phyloP scores from a whole-genome alignment of 2,797 vertebrate species.

The Chaenodraco wilsoni region DNA sequence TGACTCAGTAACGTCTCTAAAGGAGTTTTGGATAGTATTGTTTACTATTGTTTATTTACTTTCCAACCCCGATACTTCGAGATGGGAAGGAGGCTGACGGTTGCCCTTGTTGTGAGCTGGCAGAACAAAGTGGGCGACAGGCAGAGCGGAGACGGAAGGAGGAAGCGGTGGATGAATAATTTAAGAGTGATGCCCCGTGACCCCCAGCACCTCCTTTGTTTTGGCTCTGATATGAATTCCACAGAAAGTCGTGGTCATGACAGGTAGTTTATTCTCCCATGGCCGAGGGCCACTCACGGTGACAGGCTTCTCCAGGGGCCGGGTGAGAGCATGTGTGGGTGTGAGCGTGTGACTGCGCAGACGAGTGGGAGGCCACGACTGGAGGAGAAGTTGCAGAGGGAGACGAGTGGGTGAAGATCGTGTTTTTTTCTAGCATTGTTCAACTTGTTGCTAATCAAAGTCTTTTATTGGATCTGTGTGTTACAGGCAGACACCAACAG shows the following conservation, averaged over 20 bases:
- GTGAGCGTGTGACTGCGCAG: constrained; percentile 28
- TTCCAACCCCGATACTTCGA: constrained; percentile 40
- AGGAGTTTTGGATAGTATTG: constrained; percentile 28
- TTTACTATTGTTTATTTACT: constrained; percentile 62
- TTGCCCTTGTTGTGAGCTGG: constrained; percentile 82
- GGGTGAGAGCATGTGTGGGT: constrained; percentile 56
- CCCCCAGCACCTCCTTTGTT: constrained; percentile 82
- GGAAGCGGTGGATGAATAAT: constrained; percentile 85
- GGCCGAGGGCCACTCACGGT: constrained; percentile 80
- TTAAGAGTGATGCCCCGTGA: constrained; percentile 83
- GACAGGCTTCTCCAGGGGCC: constrained; percentile 75
- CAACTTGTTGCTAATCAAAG: constrained; percentile 40
- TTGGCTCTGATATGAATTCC: constrained; percentile 85
- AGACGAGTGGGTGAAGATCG: constrained; percentile 33
- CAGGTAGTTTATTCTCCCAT: constrained; percentile 84
- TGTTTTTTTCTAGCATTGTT: constrained; percentile 34
- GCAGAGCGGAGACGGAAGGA: constrained; percentile 70
- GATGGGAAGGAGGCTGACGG: constrained; percentile 66
- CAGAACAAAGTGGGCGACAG: constrained; percentile 82
- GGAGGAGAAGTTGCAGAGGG: constrained; percentile 15
- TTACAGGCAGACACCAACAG: not conserved
- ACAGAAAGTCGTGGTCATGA: constrained; percentile 79
- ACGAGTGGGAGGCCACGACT: constrained; percentile 13
- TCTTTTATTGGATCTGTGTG: constrained; percentile 17
- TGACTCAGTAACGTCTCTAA: constrained; percentile 53